These are phyloP conservation scores for Leistus spinibarbis DNA, from an alignment of 2,888 invertebrate species.

Conservation along the genomic window DNA sequence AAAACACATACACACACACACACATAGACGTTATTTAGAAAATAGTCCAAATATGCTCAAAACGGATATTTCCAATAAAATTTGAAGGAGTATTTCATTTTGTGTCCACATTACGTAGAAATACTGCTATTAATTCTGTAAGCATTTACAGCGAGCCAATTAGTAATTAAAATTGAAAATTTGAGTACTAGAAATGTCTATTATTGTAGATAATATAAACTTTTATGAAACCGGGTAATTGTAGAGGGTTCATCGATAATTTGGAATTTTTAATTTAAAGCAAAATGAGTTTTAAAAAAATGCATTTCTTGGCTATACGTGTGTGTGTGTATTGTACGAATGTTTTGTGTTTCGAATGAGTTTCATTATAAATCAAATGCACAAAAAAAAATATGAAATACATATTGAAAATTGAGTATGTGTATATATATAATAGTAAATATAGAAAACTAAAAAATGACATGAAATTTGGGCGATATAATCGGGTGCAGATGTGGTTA, in stretches of 20 bases:
- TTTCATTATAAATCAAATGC: not conserved
- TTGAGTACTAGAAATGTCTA: no score
- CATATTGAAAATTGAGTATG: not conserved
- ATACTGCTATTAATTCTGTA: no score
- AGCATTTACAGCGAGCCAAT: no score
- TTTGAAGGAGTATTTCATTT: no score
- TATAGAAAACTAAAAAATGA: not conserved
- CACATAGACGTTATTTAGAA: no score
- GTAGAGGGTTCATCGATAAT: not conserved
- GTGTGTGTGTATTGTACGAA: not conserved
- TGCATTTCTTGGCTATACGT: not conserved
- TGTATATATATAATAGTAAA: slow-evolving; percentile 3
- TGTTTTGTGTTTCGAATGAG: not conserved
- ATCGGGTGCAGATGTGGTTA: not conserved
- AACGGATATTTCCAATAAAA: no score
- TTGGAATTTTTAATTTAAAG: slow-evolving; percentile 17
- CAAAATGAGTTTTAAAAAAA: slow-evolving; percentile 8
- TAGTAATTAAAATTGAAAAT: no score
- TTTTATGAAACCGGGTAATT: not conserved
- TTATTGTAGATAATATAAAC: not conserved
- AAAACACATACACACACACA: no score
- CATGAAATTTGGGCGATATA: slow-evolving; percentile 1
- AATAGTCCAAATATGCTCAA: no score
- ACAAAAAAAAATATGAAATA: not conserved
- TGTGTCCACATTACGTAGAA: no score